Evolutionary conservation across 64 coral and sea anemone genomes (phyloP).

Genomic region (Stichodactyla mertensii): DNA sequence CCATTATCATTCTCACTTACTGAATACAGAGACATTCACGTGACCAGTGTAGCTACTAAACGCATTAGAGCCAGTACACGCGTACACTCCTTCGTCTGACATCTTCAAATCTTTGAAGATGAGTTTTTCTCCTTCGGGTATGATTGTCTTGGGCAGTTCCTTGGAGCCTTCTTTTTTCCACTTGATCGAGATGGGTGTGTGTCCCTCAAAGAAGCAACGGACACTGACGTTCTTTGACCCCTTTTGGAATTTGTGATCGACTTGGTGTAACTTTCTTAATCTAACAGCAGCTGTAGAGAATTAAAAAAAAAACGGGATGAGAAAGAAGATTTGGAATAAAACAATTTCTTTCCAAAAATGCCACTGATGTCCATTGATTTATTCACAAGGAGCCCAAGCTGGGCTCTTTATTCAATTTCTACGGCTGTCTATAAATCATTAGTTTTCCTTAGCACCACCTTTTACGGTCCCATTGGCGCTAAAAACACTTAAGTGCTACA

Average conservation of each 20-base stretch:
- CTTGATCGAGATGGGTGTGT: neutral
- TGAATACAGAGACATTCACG: constrained; percentile 65
- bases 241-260: neutral
- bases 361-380: no score
- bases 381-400: neutral
- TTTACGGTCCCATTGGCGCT: no score
- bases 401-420: no score
- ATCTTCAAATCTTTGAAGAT: constrained; percentile 18
- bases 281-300: constrained; percentile 24
- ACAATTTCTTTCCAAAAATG: neutral
- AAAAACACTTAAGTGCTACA: no score
- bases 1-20: constrained; percentile 30
- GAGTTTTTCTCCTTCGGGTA: neutral
- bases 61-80: constrained; percentile 49
- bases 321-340: no score
- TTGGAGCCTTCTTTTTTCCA: constrained; percentile 25
- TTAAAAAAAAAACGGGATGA: neutral
- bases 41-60: constrained; percentile 39
- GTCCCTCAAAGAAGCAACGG: constrained; percentile 38
- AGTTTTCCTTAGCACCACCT: no score
- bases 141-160: neutral
- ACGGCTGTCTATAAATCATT: no score
- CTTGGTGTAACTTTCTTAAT: neutral
- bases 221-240: neutral
- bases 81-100: constrained; percentile 51